These are phyloP conservation scores for Notocelia uddmanniana DNA, from an alignment of 2,888 invertebrate species.

Conservation along the genomic window DNA sequence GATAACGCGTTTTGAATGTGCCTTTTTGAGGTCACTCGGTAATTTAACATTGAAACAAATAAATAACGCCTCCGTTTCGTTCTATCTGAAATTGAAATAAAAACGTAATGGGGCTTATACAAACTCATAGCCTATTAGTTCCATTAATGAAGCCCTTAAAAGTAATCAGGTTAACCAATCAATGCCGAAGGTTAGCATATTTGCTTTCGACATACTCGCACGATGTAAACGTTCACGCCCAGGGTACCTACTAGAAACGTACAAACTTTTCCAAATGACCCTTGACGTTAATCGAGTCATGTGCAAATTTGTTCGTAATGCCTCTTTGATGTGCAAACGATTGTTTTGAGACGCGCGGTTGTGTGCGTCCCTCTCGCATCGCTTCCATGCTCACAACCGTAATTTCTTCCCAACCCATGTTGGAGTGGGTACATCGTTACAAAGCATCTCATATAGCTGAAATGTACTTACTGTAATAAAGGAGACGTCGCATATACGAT, in stretches of 20 bases:
- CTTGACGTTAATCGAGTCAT: constrained; percentile 34
- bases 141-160: constrained; percentile 42
- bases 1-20: too few species aligned
- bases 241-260: constrained; percentile 2
- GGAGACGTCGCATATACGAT: background rate
- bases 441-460: constrained; percentile 17
- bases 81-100: constrained; percentile 1
- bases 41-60: background rate
- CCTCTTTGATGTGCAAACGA: constrained; percentile 38
- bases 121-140: constrained; percentile 22
- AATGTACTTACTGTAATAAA: background rate
- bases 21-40: too few species aligned
- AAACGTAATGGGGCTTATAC: background rate
- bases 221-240: constrained; percentile 26
- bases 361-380: constrained; percentile 19
- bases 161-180: constrained; percentile 45
- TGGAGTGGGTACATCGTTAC: constrained; percentile 10
- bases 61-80: constrained; percentile 6
- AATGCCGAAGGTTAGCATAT: constrained; percentile 35
- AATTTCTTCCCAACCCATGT: constrained; percentile 19
- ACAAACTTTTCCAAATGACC: constrained; percentile 17
- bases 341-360: constrained; percentile 26
- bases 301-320: constrained; percentile 31
- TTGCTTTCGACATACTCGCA: constrained; percentile 1
- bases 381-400: background rate